These are phyloP conservation scores for Nemoura dubitans DNA, from an alignment of 2,888 invertebrate species.

Conservation along the genomic window DNA sequence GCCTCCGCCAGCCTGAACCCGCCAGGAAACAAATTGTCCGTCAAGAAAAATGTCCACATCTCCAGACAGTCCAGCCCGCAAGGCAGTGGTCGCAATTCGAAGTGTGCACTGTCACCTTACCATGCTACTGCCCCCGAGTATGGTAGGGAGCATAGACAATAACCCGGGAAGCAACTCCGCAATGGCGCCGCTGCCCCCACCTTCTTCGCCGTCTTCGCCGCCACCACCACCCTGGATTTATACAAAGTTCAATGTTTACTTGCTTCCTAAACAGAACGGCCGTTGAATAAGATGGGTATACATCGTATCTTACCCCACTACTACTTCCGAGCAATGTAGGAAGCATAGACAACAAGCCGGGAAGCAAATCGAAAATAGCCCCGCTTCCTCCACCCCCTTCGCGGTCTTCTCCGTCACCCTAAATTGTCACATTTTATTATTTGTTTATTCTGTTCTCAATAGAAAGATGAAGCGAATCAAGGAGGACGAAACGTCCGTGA, in stretches of 20 bases:
- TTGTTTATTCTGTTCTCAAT: neutral
- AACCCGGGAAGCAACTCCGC: conserved; percentile 20
- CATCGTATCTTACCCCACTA: conserved; percentile 43
- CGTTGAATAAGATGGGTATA: neutral
- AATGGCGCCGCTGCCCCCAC: conserved; percentile 10
- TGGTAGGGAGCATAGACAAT: conserved; percentile 7
- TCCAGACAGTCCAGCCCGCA: too few species aligned
- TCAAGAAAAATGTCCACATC: neutral
- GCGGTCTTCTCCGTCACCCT: conserved; percentile 8
- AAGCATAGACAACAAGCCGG: conserved; percentile 14
- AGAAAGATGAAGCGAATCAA: too few species aligned
- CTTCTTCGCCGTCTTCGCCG: conserved; percentile 2
- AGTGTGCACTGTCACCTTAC: neutral
- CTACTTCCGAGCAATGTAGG: conserved; percentile 39
- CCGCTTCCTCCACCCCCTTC: neutral
- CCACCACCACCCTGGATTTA: neutral
- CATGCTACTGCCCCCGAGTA: neutral
- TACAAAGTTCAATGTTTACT: neutral
- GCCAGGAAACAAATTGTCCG: too few species aligned
- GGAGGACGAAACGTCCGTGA: too few species aligned
- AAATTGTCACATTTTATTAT: neutral
- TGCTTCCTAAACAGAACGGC: neutral
- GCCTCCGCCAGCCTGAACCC: neutral
- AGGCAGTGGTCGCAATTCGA: too few species aligned
- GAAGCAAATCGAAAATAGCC: neutral